Evolutionary conservation across 2,888 invertebrate genomes (phyloP), one percentile per base, ranked within the genome.

Genomic region (Euphydryas editha): DNA sequence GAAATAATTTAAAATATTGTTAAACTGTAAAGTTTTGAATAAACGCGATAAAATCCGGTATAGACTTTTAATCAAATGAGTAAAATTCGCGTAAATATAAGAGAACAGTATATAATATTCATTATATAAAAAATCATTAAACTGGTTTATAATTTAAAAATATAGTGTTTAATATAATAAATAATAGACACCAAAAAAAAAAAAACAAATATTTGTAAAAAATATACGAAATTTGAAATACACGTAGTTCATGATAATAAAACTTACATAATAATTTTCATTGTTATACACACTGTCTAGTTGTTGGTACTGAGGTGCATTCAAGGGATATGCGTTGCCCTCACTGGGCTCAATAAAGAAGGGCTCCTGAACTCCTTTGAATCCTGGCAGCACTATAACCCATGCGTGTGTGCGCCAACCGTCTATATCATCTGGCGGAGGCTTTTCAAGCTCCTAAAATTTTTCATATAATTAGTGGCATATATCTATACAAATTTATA

Each of bases 261-360:
- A 7, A 80, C 88, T 87, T 71, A 95, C 95, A 93, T 96, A 97
- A 83, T 97, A 98, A 86, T 99, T 98, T 59, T 94, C 90, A 78
- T 98, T 90, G 78, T 98, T 98, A 95, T 98, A 99, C 59, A 98
- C 86, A 73, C 96, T 95, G 79, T 98, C 98, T 5, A 98, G 93
- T 0, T 96, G 94, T 37, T 95, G 94, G 77, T 97, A 98, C 68
- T 94, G 92, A 2, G 90, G 83, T 21, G 94, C 90, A 47, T 88
- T 80, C 0, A 95, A 80, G 0, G 94, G 92, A 71, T 95, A 94
- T 0, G 90, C 81, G 17, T 94, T 90, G 0, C 98, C 98, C 0
- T 97, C 96, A 17, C 96, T 95, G 1, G 98, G 95, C 78, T 98
- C 98, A 46, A 98, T 95, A 82, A 98, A 98, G 83, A 96, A 94